These are phyloP conservation scores for Odontamblyopus rebecca DNA, from an alignment of 2,797 vertebrate genomes.

Conservation along the genomic window DNA sequence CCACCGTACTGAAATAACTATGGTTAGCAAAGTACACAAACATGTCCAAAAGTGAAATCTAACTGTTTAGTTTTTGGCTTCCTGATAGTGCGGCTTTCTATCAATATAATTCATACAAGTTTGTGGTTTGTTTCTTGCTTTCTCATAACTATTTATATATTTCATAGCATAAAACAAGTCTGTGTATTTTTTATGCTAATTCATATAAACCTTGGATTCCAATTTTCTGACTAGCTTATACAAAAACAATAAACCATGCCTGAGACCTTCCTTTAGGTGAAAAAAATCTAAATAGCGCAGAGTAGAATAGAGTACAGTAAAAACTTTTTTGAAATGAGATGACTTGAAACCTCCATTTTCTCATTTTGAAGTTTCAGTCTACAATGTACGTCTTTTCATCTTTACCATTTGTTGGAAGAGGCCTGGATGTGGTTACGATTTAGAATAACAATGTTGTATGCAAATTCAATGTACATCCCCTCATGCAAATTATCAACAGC, in stretches of 20 bases:
- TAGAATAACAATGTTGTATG: background rate
- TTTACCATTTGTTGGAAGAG: background rate
- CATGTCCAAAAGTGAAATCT: too few relatives aligned
- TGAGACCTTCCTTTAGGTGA: background rate
- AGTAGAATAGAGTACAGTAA: background rate
- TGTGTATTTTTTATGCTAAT: background rate
- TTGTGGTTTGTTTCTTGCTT: too few relatives aligned
- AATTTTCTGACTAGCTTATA: background rate
- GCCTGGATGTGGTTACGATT: background rate
- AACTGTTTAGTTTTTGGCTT: too few relatives aligned
- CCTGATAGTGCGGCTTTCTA: too few relatives aligned
- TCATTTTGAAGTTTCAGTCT: background rate
- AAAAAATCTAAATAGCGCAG: background rate
- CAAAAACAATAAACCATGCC: background rate
- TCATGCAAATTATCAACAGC: conserved; percentile 15
- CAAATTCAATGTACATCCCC: conserved; percentile 23
- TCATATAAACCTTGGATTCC: background rate
- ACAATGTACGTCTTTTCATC: background rate
- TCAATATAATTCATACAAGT: too few relatives aligned
- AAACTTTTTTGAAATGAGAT: background rate
- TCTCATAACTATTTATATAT: background rate
- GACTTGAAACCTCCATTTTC: background rate
- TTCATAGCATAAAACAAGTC: background rate
- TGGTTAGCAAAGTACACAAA: too few relatives aligned
- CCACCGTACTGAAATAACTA: background rate